phyloP scores from a whole-genome alignment of 1,140 invertebrate genomes.

The Galendromus occidentalis region DNA sequence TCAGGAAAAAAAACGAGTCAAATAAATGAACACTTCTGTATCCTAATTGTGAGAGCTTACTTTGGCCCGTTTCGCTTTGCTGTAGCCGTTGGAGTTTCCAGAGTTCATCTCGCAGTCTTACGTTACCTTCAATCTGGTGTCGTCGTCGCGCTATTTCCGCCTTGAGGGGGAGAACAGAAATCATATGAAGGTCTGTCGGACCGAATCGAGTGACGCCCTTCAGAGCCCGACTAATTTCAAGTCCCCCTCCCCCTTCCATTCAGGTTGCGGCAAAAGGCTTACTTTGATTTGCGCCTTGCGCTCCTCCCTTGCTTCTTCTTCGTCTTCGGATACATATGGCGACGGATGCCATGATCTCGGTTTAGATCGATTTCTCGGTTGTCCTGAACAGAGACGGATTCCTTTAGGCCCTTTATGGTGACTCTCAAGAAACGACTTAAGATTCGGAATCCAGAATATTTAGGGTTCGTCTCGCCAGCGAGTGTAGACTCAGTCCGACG shows the following conservation, averaged over 20 bases:
- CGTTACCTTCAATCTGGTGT: conserved; percentile 12
- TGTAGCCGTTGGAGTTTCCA: conserved; percentile 31
- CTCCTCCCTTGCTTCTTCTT: conserved; percentile 8
- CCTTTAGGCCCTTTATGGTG: too few species aligned
- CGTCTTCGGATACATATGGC: conserved; percentile 26
- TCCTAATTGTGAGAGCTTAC: too few species aligned
- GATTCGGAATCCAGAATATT: too few species aligned
- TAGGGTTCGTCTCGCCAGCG: too few species aligned
- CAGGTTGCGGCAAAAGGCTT: background rate
- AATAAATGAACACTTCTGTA: too few species aligned
- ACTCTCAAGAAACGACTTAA: too few species aligned
- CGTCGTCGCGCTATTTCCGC: conserved; percentile 9
- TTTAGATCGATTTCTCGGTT: conserved; percentile 21
- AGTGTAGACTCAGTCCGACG: too few species aligned
- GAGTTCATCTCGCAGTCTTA: conserved; percentile 36
- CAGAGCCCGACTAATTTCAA: background rate
- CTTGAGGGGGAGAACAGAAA: background rate
- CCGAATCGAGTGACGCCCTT: background rate
- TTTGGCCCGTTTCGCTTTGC: conserved; percentile 25
- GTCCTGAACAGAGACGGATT: background rate
- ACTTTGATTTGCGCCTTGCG: conserved; percentile 9
- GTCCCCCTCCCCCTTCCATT: background rate
- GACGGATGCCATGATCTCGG: conserved; percentile 39
- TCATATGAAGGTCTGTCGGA: background rate
- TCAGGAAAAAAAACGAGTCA: too few species aligned